phyloP scores from a whole-genome alignment of 2,113 vertebrate species.

The Sebastes fasciatus region DNA sequence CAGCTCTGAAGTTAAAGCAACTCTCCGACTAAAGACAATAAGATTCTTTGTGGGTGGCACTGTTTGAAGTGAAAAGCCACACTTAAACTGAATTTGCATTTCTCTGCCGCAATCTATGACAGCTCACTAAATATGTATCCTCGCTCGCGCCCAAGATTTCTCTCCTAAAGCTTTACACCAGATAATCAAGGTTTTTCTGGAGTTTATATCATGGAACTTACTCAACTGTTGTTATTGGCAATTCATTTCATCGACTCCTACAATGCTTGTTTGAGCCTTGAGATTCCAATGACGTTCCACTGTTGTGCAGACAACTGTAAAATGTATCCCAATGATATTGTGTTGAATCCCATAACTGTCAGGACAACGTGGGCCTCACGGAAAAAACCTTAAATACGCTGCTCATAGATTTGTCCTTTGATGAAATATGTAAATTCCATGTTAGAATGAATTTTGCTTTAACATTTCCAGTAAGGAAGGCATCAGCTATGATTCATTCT shows the following conservation, averaged over 20 bases:
- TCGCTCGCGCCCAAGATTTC: not conserved
- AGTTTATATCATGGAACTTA: constrained; percentile 22
- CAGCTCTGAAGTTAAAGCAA: not conserved
- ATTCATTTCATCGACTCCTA: constrained; percentile 33
- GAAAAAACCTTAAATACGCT: constrained; percentile 2
- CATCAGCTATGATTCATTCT: constrained; percentile 49
- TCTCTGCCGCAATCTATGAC: constrained; percentile 1
- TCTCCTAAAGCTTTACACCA: constrained; percentile 21
- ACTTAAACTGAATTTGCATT: constrained; percentile 28
- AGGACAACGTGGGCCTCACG: not conserved
- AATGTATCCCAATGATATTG: constrained; percentile 7
- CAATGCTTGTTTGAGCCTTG: constrained; percentile 15
- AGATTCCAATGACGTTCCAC: not conserved
- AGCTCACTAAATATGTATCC: constrained; percentile 19
- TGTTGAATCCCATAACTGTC: constrained; percentile 19
- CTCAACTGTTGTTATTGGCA: constrained; percentile 20
- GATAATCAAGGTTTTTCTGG: constrained; percentile 7
- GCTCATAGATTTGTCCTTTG: constrained; percentile 6
- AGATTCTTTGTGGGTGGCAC: constrained; percentile 16
- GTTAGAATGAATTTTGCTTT: constrained; percentile 25
- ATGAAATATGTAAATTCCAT: constrained; percentile 48
- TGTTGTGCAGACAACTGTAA: constrained; percentile 3
- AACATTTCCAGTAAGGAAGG: constrained; percentile 28
- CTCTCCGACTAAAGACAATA: constrained; percentile 2
- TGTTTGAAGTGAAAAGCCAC: constrained; percentile 37